These are phyloP conservation scores for Hartigia nigra DNA, from an alignment of 2,888 invertebrate genomes.

Conservation along the genomic window DNA sequence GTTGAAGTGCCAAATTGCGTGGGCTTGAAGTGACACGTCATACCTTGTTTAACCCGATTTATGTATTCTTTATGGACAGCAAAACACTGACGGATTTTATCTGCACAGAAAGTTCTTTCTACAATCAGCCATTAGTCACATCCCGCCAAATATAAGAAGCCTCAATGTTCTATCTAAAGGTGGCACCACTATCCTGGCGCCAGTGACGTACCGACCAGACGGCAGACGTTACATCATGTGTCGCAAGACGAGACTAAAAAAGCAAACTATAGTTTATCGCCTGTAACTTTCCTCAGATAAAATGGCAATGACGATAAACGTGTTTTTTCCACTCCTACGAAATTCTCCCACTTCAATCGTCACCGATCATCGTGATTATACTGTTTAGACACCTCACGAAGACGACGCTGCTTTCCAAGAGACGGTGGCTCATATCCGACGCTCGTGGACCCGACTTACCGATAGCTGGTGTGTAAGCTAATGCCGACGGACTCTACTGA, in stretches of 20 bases:
- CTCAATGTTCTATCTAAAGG: slow-evolving; percentile 1
- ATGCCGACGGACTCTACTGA: slow-evolving; percentile 1
- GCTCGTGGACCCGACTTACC: background rate
- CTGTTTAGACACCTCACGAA: background rate
- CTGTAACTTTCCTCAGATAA: slow-evolving; percentile 17
- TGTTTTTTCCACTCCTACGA: background rate
- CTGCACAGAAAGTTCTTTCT: background rate
- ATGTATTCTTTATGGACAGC: background rate
- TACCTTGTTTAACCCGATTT: background rate
- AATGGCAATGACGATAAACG: slow-evolving; percentile 11
- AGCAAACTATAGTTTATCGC: slow-evolving; percentile 18
- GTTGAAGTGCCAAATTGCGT: background rate
- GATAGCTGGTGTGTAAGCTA: background rate
- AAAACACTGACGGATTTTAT: background rate
- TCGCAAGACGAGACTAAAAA: slow-evolving; percentile 16
- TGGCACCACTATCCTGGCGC: slow-evolving; percentile 20
- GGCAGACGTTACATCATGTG: slow-evolving; percentile 17
- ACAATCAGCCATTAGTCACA: background rate
- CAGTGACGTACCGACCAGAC: slow-evolving; percentile 22
- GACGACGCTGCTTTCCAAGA: background rate
- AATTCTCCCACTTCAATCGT: background rate
- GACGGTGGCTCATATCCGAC: background rate
- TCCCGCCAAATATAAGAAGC: slow-evolving; percentile 13
- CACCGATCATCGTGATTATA: background rate
- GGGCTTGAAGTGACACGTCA: background rate